Conservation (phyloP, 2,888 invertebrate genomes). For the Icerya purchasi region DNA sequence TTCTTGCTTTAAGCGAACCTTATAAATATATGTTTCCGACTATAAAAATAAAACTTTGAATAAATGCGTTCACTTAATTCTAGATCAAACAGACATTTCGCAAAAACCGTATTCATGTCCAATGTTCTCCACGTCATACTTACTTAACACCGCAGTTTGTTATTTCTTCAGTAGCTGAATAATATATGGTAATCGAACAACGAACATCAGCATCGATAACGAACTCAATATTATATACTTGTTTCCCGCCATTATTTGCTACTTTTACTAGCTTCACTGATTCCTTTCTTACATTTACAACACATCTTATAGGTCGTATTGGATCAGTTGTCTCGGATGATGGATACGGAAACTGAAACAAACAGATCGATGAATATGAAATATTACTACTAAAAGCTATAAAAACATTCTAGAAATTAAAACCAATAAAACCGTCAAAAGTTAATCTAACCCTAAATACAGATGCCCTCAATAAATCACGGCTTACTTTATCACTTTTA, state of each 20-base stretch:
- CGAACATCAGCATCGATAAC: slow-evolving; percentile 88
- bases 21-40: too few species aligned
- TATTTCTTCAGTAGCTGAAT: slow-evolving; percentile 85
- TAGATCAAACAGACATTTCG: too few species aligned
- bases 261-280: slow-evolving; percentile 73
- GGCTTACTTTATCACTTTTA: too few species aligned
- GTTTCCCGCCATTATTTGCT: slow-evolving; percentile 30
- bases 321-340: slow-evolving; percentile 91
- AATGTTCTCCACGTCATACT: too few species aligned
- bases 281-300: slow-evolving; percentile 92
- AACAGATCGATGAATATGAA: slow-evolving; percentile 11
- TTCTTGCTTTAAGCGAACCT: too few species aligned
- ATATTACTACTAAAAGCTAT: not conserved
- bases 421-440: too few species aligned
- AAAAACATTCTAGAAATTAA: not conserved
- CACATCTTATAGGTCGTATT: slow-evolving; percentile 83
- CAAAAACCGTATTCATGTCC: too few species aligned
- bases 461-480: too few species aligned
- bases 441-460: not conserved
- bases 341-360: slow-evolving; percentile 77
- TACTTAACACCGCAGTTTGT: slow-evolving; percentile 64
- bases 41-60: too few species aligned
- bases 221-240: slow-evolving; percentile 77
- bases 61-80: too few species aligned
- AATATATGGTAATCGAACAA: slow-evolving; percentile 84